Base-by-base conservation (phyloP, 23 tunicate species). In the Ciona savignyi region DNA sequence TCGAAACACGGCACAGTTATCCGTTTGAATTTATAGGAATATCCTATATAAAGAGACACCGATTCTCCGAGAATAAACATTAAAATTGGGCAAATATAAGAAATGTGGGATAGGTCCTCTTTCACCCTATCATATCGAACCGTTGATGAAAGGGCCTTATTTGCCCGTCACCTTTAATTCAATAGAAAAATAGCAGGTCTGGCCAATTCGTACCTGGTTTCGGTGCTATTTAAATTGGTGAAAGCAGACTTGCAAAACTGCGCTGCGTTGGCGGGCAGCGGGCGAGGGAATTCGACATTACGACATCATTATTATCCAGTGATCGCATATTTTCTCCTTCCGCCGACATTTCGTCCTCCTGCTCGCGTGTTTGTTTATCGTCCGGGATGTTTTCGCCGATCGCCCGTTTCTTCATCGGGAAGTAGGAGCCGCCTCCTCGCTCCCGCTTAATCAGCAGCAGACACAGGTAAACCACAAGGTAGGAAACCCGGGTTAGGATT, bases 401-500 rank as follows among this genome's bases (percentile, higher is more conserved):
- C 15, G 11, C 15, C 56, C 56, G 56, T 15, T 15, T 42, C 56
- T 42, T 42, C 15, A 15, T 15, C 15, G 11, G 56, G 56, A 42
- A 42, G 56, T 42, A 15, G 56, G 56, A 42, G 56, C 56, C 56
- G 56, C 56, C 9, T n/a, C n/a, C 11, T 42, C 56, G 56, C 56
- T 42, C 56, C 56, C n/a, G n/a, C n/a, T n/a, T n/a, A n/a, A n/a
- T n/a, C n/a, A n/a, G 56, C 56, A 42, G 56, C 56, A 42, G 56
- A 42, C 56, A 42, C n/a, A 42, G 11, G 56, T 6, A 42, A 42
- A 42, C 56, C 56, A 42, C 56, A 42, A 42, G 56, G 56, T 42
- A 42, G 56, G 56, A 42, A 42, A 42, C 56, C 56, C 15, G 15
- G 11, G 56, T 6, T 6, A 42, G 15, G 15, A 6, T 42, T 42